Evolutionary conservation across 2,888 invertebrate species (phyloP), one percentile per base, ranked within the genome.

Genomic region (Ornithoptera alexandrae): DNA sequence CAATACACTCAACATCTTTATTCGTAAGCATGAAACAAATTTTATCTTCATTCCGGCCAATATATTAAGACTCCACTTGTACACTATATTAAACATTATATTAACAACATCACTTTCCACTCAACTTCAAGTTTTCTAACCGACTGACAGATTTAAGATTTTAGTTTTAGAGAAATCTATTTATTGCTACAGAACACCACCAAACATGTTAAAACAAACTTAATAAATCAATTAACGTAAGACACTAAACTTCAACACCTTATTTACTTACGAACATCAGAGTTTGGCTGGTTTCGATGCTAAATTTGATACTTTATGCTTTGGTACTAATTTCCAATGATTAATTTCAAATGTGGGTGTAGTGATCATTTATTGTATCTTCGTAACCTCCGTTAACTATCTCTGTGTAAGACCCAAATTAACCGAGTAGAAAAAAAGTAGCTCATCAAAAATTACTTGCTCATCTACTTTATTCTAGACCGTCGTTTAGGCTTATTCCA

Each of bases 141-240:
- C 15, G 17, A 15, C 17, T 50, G 50, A 15, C 2, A 53, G 18
- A n/a, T n/a, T 53, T 53, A 53, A 53, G 8, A 53, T 53, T 53
- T 53, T 5, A n/a, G n/a, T 53, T 53, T n/a, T n/a, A 53, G n/a
- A 53, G 18, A n/a, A n/a, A 3, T n/a, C 53, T n/a, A 53, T 64
- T 20, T 24, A 56, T 36, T 64, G 15, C 24, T 50, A 62, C 1
- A 50, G 17, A 56, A 53, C 36, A 20, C 39, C 15, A 39, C 57
- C 15, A 57, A 57, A 64, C 50, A 62, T 18, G 50, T 58, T 65
- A 65, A 39, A n/a, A n/a, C 30, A 64, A 46, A 22, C 46, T 46
- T 58, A 57, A 57, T 57, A 30, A 22, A 22, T 22, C 18, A n/a
- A 20, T 20, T 22, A 57, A 58, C 24, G 8, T 3, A 58, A 22